Base-by-base conservation (phyloP, 2,797 vertebrate species). In the Typhlichthys subterraneus region DNA sequence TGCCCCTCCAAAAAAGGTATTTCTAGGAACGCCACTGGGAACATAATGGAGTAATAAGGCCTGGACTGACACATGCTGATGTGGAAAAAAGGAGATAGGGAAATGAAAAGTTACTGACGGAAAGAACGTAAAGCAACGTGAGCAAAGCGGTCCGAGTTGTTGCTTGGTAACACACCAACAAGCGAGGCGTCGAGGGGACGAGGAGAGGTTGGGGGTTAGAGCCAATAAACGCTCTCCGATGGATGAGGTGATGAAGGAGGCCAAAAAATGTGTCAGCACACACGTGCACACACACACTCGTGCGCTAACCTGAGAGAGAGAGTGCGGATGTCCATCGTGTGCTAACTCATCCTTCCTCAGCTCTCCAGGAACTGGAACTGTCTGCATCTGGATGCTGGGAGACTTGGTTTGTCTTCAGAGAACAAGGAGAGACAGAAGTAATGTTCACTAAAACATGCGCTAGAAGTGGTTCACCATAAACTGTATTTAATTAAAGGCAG, bases 341-440 rank as follows among this genome's bases (percentile, higher is more conserved):
- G 60, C 64, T 53, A 83, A 48, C 31, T 17, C 63, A 38, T 90
- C 89, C 70, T 78, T 88, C 78, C 82, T 87, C 75, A 82, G 70
- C 69, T 89, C 88, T 38, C 33, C 33, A 38, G 33, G 33, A 56
- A 64, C 65, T 0, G 72, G 63, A 52, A 88, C 54, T 14, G 48
- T 79, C 72, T 90, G 90, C 80, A 89, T 89, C 79, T 87, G 90
- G 76, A 91, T 78, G 73, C 83, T 87, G 5, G 90, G 88, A 61
- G 85, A 87, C 69, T 83, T 89, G 66, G 88, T 79, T 85, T 91
- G 85, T 78, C 90, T 91, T 83, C n/a, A 78, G 57, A 80, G 0
- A 65, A 50, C 81, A 31, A 70, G 61, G 23, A 72, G 29, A 66
- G 15, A 33, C 13, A 52, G 51, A 62, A 12, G 33, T 47, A 60